Evolutionary conservation across 2,888 invertebrate species (phyloP).

Genomic region (Hanleya hanleyi): DNA sequence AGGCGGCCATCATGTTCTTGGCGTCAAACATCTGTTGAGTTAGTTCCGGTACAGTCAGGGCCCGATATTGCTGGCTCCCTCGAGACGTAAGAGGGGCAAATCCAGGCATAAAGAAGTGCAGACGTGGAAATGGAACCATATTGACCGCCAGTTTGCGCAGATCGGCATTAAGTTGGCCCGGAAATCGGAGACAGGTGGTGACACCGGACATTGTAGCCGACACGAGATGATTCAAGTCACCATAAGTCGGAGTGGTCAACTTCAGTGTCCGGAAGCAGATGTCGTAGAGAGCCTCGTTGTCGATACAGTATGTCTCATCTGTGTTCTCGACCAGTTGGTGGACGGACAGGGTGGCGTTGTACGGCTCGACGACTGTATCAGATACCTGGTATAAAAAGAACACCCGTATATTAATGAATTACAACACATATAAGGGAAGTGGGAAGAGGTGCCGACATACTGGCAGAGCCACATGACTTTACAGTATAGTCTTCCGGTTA

Average conservation of each 20-base stretch:
- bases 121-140: slow-evolving; percentile 92
- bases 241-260: slow-evolving; percentile 87
- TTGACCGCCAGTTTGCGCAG: slow-evolving; percentile 80
- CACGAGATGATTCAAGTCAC: slow-evolving; percentile 80
- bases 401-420: too few species aligned
- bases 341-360: too few species aligned
- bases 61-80: slow-evolving; percentile 83
- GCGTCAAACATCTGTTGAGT: slow-evolving; percentile 94
- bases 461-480: too few species aligned
- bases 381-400: slow-evolving; percentile 78
- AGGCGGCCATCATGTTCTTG: slow-evolving; percentile 82
- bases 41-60: too few species aligned
- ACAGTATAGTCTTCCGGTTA: too few species aligned
- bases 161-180: slow-evolving; percentile 88
- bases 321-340: slow-evolving; percentile 87
- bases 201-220: slow-evolving; percentile 75
- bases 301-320: slow-evolving; percentile 91
- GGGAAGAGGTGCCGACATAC: too few species aligned
- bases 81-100: slow-evolving; percentile 90
- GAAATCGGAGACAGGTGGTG: slow-evolving; percentile 72
- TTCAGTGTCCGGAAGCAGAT: slow-evolving; percentile 91
- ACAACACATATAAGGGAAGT: too few species aligned
- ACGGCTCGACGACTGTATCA: too few species aligned
- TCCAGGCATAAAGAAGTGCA: slow-evolving; percentile 94
- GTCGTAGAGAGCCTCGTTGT: slow-evolving; percentile 95